Evolutionary conservation across 2,113 vertebrate genomes (phyloP).

Genomic region (Scatophagus argus): DNA sequence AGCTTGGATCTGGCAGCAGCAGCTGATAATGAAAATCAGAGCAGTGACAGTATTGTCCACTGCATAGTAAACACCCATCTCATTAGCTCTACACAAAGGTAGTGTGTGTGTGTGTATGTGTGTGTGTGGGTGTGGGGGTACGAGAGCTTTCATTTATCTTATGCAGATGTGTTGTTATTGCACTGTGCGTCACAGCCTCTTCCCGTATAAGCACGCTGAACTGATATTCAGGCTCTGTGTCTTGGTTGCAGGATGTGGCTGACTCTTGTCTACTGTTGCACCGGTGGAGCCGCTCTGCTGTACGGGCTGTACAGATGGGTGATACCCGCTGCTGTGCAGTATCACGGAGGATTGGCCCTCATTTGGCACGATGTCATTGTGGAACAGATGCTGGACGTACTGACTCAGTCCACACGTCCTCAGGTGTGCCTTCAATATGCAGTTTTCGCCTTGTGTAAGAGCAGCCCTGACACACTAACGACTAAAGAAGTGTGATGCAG

Average conservation of each 20-base stretch:
- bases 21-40: slow-evolving; percentile 41
- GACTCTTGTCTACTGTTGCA: slow-evolving; percentile 62
- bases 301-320: slow-evolving; percentile 77
- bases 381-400: slow-evolving; percentile 68
- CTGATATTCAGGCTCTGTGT: background rate
- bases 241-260: slow-evolving; percentile 74
- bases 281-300: slow-evolving; percentile 67
- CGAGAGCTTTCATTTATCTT: slow-evolving; percentile 50
- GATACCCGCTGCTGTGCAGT: slow-evolving; percentile 72
- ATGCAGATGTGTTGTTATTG: slow-evolving; percentile 35
- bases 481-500: background rate
- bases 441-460: background rate
- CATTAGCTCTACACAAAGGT: slow-evolving; percentile 76
- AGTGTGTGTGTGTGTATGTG: no score
- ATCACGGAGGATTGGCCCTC: slow-evolving; percentile 72
- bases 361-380: slow-evolving; percentile 79
- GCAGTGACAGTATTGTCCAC: slow-evolving; percentile 39
- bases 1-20: slow-evolving; percentile 19
- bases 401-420: slow-evolving; percentile 80
- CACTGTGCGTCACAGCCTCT: background rate
- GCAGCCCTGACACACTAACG: background rate
- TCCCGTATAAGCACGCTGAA: background rate
- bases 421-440: slow-evolving; percentile 65
- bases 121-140: no score
- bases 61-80: slow-evolving; percentile 82